A percentile compares a stretch with the other conserved stretches of the same genome.
These are phyloP conservation scores for Phaonia tiefii DNA, from an alignment of 2,888 invertebrate genomes.

Conservation along the genomic window DNA sequence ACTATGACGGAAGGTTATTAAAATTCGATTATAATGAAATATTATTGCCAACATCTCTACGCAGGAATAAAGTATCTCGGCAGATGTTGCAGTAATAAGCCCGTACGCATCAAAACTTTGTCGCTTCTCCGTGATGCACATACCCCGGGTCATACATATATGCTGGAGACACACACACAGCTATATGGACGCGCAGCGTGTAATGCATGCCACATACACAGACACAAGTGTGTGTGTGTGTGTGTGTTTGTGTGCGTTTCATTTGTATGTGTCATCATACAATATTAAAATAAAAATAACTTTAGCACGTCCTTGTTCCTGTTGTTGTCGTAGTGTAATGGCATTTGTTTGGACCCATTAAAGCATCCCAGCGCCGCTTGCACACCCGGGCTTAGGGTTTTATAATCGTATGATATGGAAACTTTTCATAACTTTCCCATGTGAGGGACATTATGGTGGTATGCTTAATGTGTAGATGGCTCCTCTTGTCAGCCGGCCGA, in stretches of 20 bases:
- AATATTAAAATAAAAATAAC: constrained; percentile 45
- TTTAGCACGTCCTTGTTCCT: constrained; percentile 30
- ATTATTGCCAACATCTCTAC: neutral
- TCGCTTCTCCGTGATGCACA: neutral
- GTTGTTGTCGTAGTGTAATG: constrained; percentile 22
- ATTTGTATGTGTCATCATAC: constrained; percentile 12
- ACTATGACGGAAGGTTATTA: too few species aligned
- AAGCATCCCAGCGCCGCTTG: neutral
- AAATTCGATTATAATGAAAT: too few species aligned
- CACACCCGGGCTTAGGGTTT: constrained; percentile 12
- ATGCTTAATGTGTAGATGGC: neutral
- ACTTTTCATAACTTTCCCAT: constrained; percentile 18
- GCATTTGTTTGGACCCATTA: constrained; percentile 4
- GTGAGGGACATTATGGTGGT: neutral
- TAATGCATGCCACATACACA: neutral
- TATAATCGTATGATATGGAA: constrained; percentile 9
- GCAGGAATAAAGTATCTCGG: neutral
- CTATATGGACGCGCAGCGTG: too few species aligned
- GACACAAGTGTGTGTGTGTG: neutral
- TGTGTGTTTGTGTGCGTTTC: neutral
- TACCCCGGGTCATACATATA: neutral
- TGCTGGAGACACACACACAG: too few species aligned
- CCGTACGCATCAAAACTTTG: neutral
- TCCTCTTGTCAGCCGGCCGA: neutral
- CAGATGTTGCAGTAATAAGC: constrained; percentile 8